Evolutionary conservation across 1,140 invertebrate species (phyloP).

Genomic region (Cheumatopsyche charites): DNA sequence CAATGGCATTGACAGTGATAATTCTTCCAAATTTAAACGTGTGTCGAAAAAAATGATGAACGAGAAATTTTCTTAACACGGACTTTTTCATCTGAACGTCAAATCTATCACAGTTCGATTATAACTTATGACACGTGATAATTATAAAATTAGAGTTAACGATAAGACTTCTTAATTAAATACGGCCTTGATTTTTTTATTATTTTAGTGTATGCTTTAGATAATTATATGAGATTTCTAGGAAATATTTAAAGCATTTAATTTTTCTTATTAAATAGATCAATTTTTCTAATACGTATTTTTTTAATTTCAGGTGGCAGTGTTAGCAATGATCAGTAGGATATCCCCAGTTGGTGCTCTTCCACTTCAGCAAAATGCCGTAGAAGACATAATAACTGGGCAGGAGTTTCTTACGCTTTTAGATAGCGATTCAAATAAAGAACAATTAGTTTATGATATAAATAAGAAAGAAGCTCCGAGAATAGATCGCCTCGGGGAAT

Average conservation of each 20-base stretch:
- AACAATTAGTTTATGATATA: conserved; percentile 38
- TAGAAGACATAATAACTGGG: conserved; percentile 42
- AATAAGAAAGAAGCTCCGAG: conserved; percentile 47
- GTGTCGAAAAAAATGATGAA: background rate
- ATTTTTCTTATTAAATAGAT: background rate
- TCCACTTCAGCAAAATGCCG: conserved; percentile 25
- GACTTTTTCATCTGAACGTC: too few species aligned
- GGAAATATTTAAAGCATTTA: background rate
- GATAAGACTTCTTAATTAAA: background rate
- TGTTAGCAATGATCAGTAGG: conserved; percentile 35
- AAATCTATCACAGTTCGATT: background rate
- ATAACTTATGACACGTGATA: background rate
- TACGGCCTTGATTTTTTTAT: background rate
- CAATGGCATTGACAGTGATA: conserved; percentile 29
- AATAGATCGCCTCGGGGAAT: conserved; percentile 38
- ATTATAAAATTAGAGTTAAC: background rate
- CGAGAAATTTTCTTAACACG: background rate
- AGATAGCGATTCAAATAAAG: conserved; percentile 40
- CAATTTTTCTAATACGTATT: conserved; percentile 17
- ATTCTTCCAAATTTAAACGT: conserved; percentile 1
- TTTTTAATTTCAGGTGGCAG: conserved; percentile 42
- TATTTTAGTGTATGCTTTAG: too few species aligned
- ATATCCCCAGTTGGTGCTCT: conserved; percentile 29
- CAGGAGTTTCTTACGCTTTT: conserved; percentile 41
- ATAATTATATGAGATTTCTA: background rate